phyloP scores from a whole-genome alignment of 1,140 invertebrate species.

The Aleiodes sp. region DNA sequence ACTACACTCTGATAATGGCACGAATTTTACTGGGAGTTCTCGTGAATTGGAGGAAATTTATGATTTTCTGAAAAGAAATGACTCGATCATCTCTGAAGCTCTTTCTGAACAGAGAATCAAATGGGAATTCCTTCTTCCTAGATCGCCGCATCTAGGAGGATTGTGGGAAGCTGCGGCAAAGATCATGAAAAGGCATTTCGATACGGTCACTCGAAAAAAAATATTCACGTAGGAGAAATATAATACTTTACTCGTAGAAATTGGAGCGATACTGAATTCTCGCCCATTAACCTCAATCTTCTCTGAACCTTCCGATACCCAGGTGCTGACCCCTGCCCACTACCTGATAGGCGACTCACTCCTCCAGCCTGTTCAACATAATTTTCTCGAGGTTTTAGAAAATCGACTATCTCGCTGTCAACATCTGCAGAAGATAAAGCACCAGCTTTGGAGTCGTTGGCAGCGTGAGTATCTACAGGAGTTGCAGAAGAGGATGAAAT shows the following conservation, averaged over 20 bases:
- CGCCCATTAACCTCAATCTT: not conserved
- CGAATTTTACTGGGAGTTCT: slow-evolving; percentile 26
- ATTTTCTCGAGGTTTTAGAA: slow-evolving; percentile 15
- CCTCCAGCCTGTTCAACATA: not conserved
- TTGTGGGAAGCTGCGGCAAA: not conserved
- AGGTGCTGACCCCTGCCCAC: not conserved
- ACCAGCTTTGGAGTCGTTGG: slow-evolving; percentile 49
- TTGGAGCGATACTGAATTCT: slow-evolving; percentile 1
- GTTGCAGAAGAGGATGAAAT: slow-evolving; percentile 47
- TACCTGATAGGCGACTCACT: not conserved
- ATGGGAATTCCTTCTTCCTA: slow-evolving; percentile 4
- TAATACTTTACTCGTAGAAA: not conserved
- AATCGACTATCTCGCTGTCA: slow-evolving; percentile 33
- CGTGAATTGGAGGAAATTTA: slow-evolving; percentile 16
- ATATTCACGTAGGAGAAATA: not conserved
- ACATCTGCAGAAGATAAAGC: slow-evolving; percentile 30
- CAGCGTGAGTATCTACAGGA: slow-evolving; percentile 40
- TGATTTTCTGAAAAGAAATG: not conserved
- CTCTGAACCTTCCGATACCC: not conserved
- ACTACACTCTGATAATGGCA: slow-evolving; percentile 32
- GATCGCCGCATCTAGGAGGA: slow-evolving; percentile 9
- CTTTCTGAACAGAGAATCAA: not conserved
- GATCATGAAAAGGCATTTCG: not conserved
- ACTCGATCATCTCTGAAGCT: not conserved
- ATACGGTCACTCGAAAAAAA: not conserved